Evolutionary conservation across 1,140 invertebrate species (phyloP).

Genomic region (Bactericera cockerelli): DNA sequence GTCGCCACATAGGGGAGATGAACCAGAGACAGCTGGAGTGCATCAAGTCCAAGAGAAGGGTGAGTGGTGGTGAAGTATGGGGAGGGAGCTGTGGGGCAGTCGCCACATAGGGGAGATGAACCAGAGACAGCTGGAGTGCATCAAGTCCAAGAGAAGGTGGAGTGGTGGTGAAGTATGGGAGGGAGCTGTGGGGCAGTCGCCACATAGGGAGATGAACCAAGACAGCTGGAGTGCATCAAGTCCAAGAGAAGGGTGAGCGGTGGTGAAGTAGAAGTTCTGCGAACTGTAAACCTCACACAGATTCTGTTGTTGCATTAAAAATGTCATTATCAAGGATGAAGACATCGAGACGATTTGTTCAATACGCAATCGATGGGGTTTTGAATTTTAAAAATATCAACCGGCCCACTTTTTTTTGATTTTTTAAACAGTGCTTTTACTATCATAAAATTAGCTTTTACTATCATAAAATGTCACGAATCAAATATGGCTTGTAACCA

Average conservation of each 20-base stretch:
- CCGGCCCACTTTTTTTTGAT: too few relatives aligned
- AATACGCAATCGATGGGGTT: too few relatives aligned
- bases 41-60: constrained; percentile 71
- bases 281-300: too few relatives aligned
- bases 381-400: too few relatives aligned
- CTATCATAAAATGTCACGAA: too few relatives aligned
- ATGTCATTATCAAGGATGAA: too few relatives aligned
- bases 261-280: constrained; percentile 73
- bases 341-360: too few relatives aligned
- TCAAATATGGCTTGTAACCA: too few relatives aligned
- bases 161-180: constrained; percentile 74
- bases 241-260: constrained; percentile 75
- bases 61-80: constrained; percentile 74
- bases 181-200: constrained; percentile 57
- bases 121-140: constrained; percentile 63
- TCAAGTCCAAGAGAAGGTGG: constrained; percentile 71
- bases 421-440: too few relatives aligned
- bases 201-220: constrained; percentile 77
- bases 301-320: too few relatives aligned
- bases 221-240: constrained; percentile 65
- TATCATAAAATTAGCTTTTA: too few relatives aligned
- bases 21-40: constrained; percentile 68
- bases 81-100: constrained; percentile 56
- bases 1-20: constrained; percentile 73
- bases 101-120: constrained; percentile 78